Evolutionary conservation across 2,113 vertebrate species (phyloP), one percentile per base, ranked within the genome.

Genomic region (Echinops telfairi): DNA sequence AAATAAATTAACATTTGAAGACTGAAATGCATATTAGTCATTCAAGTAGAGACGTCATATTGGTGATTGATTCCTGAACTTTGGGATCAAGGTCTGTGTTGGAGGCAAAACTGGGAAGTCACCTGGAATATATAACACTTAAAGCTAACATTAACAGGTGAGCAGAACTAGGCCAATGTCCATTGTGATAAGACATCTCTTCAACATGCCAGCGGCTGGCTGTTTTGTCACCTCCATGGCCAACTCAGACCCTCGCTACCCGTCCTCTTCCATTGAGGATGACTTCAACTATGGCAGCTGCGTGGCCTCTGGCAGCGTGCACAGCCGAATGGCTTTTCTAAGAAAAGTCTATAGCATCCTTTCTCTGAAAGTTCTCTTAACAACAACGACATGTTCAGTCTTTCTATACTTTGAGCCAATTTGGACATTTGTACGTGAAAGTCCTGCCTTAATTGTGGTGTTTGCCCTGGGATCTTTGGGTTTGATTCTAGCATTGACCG

Each of bases 251-350:
- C 8, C 76, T 25, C 92, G 96, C 1, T 99, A 99, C n/a, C 98
- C 99, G 9, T 83, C 97, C 19, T 98, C 98, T 38, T 99, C 99
- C 0, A 99, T 99, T 83, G 99, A 99, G 95, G 99, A 99, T 96
- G 99, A 99, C 95, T 99, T 99, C 96, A 99, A 99, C 97, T 99
- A 99, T 58, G 99, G 99, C 95, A 99, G 98, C 0, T 99, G 98
- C 86, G 99, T 99, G 81, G 99, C 99, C 0, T 98, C 99, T 0
- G 98, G 99, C 94, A 99, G 98, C 58, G 92, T 99, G 0, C 98
- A 99, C 86, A 98, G 99, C 94, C 99, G 99, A 36, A 99, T 99
- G 99, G 99, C 98, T 66, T 99, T 99, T 97, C 98, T 99, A 4
- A 98, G 98, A 71, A 99, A 99, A 97, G 99, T 99, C 47, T 99